phyloP scores from a whole-genome alignment of 1,140 invertebrate genomes.

The Ooceraea biroi region DNA sequence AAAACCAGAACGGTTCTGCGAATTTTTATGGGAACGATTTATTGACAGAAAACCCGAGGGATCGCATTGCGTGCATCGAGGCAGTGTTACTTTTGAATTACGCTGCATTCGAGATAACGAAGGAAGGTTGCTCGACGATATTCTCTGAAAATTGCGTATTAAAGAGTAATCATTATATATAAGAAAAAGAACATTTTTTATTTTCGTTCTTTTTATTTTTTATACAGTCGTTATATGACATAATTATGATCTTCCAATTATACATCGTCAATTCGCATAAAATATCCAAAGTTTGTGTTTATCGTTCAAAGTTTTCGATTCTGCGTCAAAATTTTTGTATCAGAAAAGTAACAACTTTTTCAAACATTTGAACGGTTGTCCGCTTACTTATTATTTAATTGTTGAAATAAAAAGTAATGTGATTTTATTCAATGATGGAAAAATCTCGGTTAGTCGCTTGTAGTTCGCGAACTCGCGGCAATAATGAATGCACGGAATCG shows the following conservation, averaged over 20 bases:
- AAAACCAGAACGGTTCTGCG: not conserved
- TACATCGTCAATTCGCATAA: not conserved
- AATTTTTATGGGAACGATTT: constrained; percentile 14
- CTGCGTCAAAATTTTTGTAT: not conserved
- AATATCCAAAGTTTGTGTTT: not conserved
- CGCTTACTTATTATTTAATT: not conserved
- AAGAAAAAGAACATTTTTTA: not conserved
- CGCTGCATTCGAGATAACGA: not conserved
- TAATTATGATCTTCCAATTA: not conserved
- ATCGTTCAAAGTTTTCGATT: not conserved
- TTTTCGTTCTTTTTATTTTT: too few species aligned
- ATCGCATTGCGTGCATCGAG: not conserved
- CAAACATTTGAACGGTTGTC: not conserved
- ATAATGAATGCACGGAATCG: constrained; percentile 24
- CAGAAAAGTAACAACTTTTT: not conserved
- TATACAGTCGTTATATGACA: not conserved
- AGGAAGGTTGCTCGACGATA: not conserved
- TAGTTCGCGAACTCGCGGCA: constrained; percentile 16
- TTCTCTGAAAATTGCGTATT: constrained; percentile 17
- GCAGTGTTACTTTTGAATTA: not conserved
- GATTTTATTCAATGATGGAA: not conserved
- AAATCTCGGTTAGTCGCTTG: not conserved
- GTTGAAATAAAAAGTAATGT: not conserved
- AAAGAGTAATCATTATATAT: not conserved
- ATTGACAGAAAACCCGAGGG: constrained; percentile 9